Conservation (phyloP, 2,797 vertebrate genomes). For the Lophura swinhoii region DNA sequence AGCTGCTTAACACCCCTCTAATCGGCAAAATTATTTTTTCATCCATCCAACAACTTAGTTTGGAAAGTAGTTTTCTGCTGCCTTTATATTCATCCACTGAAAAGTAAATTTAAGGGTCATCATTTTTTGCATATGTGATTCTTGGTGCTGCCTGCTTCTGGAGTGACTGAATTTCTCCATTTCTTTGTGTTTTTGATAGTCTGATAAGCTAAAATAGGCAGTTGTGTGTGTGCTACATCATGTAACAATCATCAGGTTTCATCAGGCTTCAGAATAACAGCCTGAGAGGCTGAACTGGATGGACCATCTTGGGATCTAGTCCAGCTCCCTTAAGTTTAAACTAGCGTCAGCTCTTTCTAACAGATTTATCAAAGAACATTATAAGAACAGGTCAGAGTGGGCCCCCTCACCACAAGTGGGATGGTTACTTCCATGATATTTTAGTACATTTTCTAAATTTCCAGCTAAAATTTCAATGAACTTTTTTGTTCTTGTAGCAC, state of each 20-base stretch:
- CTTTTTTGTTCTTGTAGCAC: not conserved
- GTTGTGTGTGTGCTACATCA: not conserved
- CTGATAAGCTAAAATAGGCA: not conserved
- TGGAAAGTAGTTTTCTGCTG: not conserved
- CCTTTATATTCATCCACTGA: not conserved
- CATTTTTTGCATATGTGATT: not conserved
- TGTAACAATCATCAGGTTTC: not conserved
- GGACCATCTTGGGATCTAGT: not conserved
- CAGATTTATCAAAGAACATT: not conserved
- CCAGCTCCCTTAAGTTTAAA: not conserved
- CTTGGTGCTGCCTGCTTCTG: not conserved
- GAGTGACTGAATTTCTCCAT: not conserved
- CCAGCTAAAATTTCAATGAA: not conserved
- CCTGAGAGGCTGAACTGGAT: not conserved
- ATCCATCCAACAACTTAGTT: not conserved
- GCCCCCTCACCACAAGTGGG: not conserved
- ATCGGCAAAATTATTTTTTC: constrained; percentile 16
- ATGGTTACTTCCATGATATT: not conserved
- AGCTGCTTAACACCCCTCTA: constrained; percentile 27
- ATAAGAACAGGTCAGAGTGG: not conserved
- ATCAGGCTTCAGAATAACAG: not conserved
- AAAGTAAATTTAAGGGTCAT: not conserved
- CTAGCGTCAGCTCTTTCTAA: not conserved
- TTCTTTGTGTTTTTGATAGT: not conserved
- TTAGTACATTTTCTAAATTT: not conserved